Percentiles rank a stretch among this genome's conserved stretches.
phyloP scores from a whole-genome alignment of 2,113 vertebrate genomes.

The Corythornis madagascariensis region DNA sequence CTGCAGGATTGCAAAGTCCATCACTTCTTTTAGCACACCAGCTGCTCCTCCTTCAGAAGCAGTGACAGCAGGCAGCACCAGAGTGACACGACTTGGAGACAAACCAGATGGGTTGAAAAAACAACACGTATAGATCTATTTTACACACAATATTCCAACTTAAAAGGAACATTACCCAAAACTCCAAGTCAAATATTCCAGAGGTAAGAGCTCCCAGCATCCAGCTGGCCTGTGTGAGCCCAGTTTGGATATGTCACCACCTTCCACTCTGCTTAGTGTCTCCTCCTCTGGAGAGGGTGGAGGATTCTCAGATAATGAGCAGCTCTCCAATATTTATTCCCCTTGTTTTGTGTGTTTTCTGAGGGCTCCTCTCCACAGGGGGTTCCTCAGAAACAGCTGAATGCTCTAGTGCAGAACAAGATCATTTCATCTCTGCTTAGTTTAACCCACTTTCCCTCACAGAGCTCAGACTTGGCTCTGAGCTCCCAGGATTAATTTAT shows the following conservation, averaged over 20 bases:
- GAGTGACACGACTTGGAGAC: slow-evolving; percentile 32
- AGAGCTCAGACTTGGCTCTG: neutral
- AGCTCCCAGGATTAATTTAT: neutral
- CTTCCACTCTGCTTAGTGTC: neutral
- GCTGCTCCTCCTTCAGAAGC: slow-evolving; percentile 37
- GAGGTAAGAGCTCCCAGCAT: neutral
- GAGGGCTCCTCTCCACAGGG: neutral
- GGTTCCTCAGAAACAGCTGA: neutral
- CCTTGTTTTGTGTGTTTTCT: neutral
- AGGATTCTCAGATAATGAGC: neutral
- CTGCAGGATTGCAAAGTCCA: slow-evolving; percentile 16
- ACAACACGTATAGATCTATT: neutral
- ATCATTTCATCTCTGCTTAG: neutral
- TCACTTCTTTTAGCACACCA: slow-evolving; percentile 50
- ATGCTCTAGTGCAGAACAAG: neutral
- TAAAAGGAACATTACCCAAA: neutral
- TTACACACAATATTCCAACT: neutral
- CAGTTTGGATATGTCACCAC: neutral
- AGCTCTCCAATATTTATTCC: neutral
- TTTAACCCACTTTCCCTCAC: neutral
- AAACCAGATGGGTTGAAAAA: slow-evolving; percentile 29
- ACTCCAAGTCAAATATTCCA: neutral
- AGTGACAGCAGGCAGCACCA: slow-evolving; percentile 21
- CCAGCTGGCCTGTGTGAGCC: rapidly evolving
- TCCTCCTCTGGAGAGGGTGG: neutral